A percentile compares a stretch with the other conserved stretches of the same genome.
Evolutionary conservation across 2,113 vertebrate genomes (phyloP).

Genomic region (Gnathochromis pfefferi): DNA sequence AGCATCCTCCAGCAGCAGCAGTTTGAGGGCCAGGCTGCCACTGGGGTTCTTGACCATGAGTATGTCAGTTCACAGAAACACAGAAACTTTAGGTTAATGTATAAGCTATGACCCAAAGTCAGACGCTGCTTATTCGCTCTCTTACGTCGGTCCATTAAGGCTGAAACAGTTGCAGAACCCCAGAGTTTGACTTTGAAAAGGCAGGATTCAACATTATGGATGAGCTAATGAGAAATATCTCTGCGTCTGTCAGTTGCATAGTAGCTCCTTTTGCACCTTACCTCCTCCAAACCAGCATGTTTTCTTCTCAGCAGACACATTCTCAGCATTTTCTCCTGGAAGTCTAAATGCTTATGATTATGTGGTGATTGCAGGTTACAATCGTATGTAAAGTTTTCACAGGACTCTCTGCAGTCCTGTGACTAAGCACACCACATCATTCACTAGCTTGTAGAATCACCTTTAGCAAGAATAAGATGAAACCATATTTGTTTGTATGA

Average conservation of each 20-base stretch:
- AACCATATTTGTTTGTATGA: not conserved
- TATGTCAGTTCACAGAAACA: conserved; percentile 52
- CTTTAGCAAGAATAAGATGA: not conserved
- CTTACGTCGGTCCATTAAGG: not conserved
- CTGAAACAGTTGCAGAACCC: not conserved
- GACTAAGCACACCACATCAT: not conserved
- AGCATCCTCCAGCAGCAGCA: conserved; percentile 97
- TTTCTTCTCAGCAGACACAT: not conserved
- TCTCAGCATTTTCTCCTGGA: not conserved
- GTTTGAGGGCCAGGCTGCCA: conserved; percentile 82
- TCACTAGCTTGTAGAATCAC: not conserved
- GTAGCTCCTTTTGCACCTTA: not conserved
- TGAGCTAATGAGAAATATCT: not conserved
- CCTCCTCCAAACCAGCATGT: not conserved
- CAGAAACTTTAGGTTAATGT: not conserved
- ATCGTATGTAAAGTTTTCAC: not conserved
- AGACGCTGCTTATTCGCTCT: not conserved
- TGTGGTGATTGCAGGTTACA: not conserved
- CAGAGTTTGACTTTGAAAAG: not conserved
- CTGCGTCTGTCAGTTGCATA: not conserved
- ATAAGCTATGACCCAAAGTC: not conserved
- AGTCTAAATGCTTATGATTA: not conserved
- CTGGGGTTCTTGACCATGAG: conserved; percentile 93
- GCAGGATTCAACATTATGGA: not conserved
- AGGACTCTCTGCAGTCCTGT: not conserved